These are phyloP conservation scores for Drosophila rhopaloa DNA, from an alignment of 1,140 invertebrate species.

Conservation along the genomic window DNA sequence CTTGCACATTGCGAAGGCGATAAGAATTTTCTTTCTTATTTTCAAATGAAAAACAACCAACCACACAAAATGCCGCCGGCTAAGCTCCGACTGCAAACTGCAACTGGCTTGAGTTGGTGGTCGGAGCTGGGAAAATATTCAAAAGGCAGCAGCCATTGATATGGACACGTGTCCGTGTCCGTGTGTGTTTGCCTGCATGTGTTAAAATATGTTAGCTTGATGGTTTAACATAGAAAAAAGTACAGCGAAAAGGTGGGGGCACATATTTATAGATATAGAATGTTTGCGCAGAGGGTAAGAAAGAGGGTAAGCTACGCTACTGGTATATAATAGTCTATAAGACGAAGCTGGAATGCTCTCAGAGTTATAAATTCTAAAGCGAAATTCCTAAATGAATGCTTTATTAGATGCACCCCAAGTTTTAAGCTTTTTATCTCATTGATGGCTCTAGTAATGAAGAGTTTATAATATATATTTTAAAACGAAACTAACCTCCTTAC, in stretches of 20 bases:
- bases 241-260: conserved; percentile 72
- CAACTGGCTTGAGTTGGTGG: conserved; percentile 24
- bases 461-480: neutral
- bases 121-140: conserved; percentile 59
- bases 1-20: conserved; percentile 73
- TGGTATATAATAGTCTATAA: neutral
- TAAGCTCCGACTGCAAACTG: conserved; percentile 61
- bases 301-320: conserved; percentile 13
- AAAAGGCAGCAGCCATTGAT: conserved; percentile 78
- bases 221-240: conserved; percentile 79
- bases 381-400: neutral
- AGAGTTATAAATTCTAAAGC: neutral
- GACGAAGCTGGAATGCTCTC: conserved; percentile 14
- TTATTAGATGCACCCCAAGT: neutral
- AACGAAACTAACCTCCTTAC: neutral
- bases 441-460: neutral
- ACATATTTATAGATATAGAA: conserved; percentile 76
- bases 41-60: conserved; percentile 78
- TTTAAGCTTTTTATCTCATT: neutral
- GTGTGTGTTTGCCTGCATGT: conserved; percentile 60
- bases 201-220: conserved; percentile 83
- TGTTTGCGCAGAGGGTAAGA: conserved; percentile 32
- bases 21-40: conserved; percentile 81
- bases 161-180: conserved; percentile 67
- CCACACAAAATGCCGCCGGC: conserved; percentile 68